phyloP scores from a whole-genome alignment of 1,140 invertebrate species.

The Anastrepha ludens region DNA sequence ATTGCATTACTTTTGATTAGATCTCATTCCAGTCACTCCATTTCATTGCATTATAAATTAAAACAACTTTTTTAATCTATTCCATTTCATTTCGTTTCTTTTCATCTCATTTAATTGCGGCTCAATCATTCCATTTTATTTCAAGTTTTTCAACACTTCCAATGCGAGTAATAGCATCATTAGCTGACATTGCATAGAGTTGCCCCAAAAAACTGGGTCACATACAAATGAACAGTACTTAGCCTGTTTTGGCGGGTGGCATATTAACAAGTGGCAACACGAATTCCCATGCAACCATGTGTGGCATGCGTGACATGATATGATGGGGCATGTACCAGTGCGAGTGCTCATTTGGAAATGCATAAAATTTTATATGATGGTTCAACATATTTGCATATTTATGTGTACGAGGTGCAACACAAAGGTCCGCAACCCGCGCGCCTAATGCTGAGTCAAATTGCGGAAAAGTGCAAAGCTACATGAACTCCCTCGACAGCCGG shows the following conservation, averaged over 20 bases:
- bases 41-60: too few relatives aligned
- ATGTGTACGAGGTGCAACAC: too few relatives aligned
- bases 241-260: background rate
- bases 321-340: background rate
- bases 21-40: too few relatives aligned
- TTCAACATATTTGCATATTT: too few relatives aligned
- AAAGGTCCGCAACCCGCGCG: too few relatives aligned
- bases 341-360: background rate
- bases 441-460: too few relatives aligned
- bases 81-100: too few relatives aligned
- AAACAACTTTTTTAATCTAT: too few relatives aligned
- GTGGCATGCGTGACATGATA: background rate
- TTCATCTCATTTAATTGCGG: too few relatives aligned
- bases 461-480: too few relatives aligned
- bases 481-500: too few relatives aligned
- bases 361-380: background rate
- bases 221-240: background rate
- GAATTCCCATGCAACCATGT: background rate
- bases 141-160: background rate
- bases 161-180: background rate
- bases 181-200: background rate
- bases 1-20: too few relatives aligned
- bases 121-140: background rate
- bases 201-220: conserved; percentile 1
- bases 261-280: background rate